Evolutionary conservation across 2,888 invertebrate species (phyloP).

Genomic region (Apamea sordens): DNA sequence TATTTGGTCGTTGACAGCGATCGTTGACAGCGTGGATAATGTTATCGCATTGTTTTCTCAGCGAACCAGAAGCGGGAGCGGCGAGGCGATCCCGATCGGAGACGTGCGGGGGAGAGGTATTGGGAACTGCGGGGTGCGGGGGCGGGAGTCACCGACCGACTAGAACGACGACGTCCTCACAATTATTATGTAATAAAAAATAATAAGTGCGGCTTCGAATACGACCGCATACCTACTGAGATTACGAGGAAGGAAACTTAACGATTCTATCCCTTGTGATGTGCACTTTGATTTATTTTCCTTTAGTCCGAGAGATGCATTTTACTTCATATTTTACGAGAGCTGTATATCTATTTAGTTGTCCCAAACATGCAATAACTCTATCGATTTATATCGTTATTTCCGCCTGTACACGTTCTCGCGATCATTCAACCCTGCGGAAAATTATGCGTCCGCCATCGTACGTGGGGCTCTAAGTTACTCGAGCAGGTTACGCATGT

Average conservation of each 20-base stretch:
- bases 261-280: conserved; percentile 61
- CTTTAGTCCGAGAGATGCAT: conserved; percentile 1
- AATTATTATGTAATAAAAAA: conserved; percentile 85
- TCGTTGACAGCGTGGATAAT: conserved; percentile 82
- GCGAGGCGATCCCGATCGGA: conserved; percentile 68
- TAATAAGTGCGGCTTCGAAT: conserved; percentile 77
- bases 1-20: conserved; percentile 78
- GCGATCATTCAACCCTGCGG: conserved; percentile 66
- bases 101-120: conserved; percentile 12
- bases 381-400: conserved; percentile 55
- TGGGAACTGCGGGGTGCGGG: conserved; percentile 35
- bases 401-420: conserved; percentile 46
- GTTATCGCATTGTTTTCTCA: conserved; percentile 78
- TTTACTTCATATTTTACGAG: conserved; percentile 55
- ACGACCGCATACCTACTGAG: conserved; percentile 73
- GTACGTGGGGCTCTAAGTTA: conserved; percentile 44
- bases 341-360: conserved; percentile 51
- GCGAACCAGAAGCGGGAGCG: conserved; percentile 70
- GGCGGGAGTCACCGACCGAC: conserved; percentile 78
- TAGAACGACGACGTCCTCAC: conserved; percentile 79
- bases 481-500: conserved; percentile 33
- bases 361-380: conserved; percentile 57
- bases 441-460: conserved; percentile 66
- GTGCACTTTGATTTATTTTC: conserved; percentile 55
- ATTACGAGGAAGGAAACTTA: conserved; percentile 75